phyloP scores from a whole-genome alignment of 2,797 vertebrate genomes.

The Pseudomugil tenellus region DNA sequence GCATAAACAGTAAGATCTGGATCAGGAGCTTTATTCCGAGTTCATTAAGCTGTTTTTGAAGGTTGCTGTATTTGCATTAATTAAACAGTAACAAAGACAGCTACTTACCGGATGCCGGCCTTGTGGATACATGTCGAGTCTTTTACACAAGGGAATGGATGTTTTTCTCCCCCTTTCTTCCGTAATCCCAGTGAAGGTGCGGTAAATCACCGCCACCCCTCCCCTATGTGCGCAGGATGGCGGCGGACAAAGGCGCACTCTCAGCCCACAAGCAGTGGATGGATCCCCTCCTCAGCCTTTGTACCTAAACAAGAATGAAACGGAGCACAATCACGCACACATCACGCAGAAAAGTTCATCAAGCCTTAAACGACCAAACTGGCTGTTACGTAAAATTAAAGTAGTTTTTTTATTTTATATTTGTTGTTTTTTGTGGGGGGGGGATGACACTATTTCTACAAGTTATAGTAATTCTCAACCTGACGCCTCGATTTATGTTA shows the following conservation, averaged over 20 bases:
- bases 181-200: conserved; percentile 77
- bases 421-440: not conserved
- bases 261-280: conserved; percentile 60
- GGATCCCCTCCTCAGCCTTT: conserved; percentile 53
- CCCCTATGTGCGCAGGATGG: conserved; percentile 73
- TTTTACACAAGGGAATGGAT: conserved; percentile 65
- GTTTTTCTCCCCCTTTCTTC: conserved; percentile 33
- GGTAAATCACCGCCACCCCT: conserved; percentile 78
- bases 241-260: conserved; percentile 77
- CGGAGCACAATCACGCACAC: conserved; percentile 24
- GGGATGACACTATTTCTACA: not conserved
- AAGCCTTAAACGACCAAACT: conserved; percentile 17
- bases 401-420: not conserved
- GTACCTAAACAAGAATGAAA: conserved; percentile 64
- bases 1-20: conserved; percentile 73
- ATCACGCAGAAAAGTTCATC: conserved; percentile 6
- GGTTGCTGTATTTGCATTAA: conserved; percentile 54
- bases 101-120: conserved; percentile 95
- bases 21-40: conserved; percentile 57
- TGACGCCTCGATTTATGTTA: conserved; percentile 15
- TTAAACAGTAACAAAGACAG: conserved; percentile 52
- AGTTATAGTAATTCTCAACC: not conserved
- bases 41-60: conserved; percentile 62
- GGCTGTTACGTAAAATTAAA: conserved; percentile 5
- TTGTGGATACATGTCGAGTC: conserved; percentile 92